These are phyloP conservation scores for Micromussa lordhowensis DNA, from an alignment of 92 coral and sea anemone genomes.

Conservation along the genomic window DNA sequence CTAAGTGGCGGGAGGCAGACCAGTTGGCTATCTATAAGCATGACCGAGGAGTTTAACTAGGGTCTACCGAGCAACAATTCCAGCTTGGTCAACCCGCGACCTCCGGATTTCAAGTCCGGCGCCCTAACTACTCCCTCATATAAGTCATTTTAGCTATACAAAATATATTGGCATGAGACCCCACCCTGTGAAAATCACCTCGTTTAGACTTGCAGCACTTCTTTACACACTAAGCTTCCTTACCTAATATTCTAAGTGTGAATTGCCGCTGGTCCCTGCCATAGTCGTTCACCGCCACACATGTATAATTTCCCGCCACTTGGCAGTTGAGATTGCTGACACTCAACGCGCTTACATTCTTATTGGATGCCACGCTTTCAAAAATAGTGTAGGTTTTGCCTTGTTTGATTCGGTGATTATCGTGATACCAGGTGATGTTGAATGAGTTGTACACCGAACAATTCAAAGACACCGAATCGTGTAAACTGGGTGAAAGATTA, in stretches of 20 bases:
- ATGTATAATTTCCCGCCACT: conserved; percentile 26
- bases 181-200: too few relatives aligned
- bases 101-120: too few relatives aligned
- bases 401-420: neutral
- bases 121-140: too few relatives aligned
- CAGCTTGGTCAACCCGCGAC: too few relatives aligned
- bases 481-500: neutral
- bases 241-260: conserved; percentile 17
- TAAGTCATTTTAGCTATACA: too few relatives aligned
- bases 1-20: too few relatives aligned
- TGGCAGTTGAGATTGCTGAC: conserved; percentile 10
- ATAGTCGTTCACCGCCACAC: conserved; percentile 2
- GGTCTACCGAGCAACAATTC: too few relatives aligned
- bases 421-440: conserved; percentile 25
- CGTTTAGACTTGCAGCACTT: neutral
- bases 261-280: conserved; percentile 22
- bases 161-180: too few relatives aligned
- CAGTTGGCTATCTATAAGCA: too few relatives aligned
- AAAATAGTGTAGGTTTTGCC: neutral
- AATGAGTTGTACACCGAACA: neutral
- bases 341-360: neutral
- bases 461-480: neutral
- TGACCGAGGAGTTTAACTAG: too few relatives aligned
- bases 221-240: neutral
- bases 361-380: neutral